Percentiles rank a stretch among this genome's conserved stretches.
phyloP scores from a whole-genome alignment of 2,888 invertebrate species.

The Tyria jacobaeae region DNA sequence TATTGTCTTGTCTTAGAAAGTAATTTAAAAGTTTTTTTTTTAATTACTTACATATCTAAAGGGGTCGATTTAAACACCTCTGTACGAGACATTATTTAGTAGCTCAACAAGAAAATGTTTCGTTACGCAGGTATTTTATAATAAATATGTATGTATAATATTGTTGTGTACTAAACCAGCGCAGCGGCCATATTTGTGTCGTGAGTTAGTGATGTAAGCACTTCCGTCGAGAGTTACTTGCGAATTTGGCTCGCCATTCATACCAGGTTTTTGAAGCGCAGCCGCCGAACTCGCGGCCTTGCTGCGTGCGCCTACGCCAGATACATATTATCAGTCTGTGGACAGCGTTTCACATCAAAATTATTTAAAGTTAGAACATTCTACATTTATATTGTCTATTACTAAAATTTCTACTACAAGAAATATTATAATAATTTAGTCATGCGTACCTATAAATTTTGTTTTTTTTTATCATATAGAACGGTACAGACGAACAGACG shows the following conservation, averaged over 20 bases:
- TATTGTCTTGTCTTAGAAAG: too few species aligned
- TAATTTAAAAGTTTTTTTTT: too few species aligned
- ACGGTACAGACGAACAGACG: neutral
- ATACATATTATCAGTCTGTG: conserved; percentile 43
- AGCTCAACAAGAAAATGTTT: neutral
- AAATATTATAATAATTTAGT: neutral
- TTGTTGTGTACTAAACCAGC: conserved; percentile 40
- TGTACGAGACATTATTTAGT: neutral
- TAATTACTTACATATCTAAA: too few species aligned
- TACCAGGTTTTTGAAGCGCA: conserved; percentile 74
- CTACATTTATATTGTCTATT: conserved; percentile 48
- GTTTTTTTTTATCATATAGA: neutral
- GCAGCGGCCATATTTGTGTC: conserved; percentile 51
- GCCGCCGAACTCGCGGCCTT: conserved; percentile 81
- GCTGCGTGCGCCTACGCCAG: conserved; percentile 71
- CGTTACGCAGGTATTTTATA: too few species aligned
- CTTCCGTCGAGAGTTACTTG: conserved; percentile 68
- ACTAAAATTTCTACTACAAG: conserved; percentile 13
- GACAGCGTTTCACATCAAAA: conserved; percentile 62
- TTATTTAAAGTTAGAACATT: conserved; percentile 67
- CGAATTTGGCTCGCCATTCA: conserved; percentile 78
- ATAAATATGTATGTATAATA: too few species aligned
- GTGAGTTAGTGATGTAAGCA: conserved; percentile 67
- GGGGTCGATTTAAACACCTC: too few species aligned
- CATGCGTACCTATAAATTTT: too few species aligned